Evolutionary conservation across 2,797 vertebrate genomes (phyloP).

Genomic region (Nothura maculosa): DNA sequence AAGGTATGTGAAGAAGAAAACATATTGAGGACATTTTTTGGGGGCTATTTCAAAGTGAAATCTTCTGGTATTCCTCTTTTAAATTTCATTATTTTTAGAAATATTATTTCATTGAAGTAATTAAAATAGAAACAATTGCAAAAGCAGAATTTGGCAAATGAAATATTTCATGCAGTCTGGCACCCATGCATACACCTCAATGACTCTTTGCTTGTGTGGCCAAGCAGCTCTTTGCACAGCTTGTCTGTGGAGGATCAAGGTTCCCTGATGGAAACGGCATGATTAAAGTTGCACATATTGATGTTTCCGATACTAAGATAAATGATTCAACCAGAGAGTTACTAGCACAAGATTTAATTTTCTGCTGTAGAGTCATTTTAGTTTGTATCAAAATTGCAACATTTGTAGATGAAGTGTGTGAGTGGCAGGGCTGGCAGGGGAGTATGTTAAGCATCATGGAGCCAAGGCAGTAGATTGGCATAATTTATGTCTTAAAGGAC

Average conservation of each 20-base stretch:
- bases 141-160: neutral
- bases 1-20: neutral
- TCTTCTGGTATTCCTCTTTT: neutral
- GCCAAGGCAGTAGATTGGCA: neutral
- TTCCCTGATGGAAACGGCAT: neutral
- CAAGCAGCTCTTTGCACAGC: neutral
- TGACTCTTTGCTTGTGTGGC: rapidly evolving
- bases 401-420: neutral
- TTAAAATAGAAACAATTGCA: neutral
- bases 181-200: rapidly evolving
- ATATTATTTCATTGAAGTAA: neutral
- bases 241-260: rapidly evolving
- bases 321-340: neutral
- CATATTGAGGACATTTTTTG: neutral
- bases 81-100: neutral
- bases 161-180: neutral
- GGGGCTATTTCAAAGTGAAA: neutral
- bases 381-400: neutral
- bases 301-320: neutral
- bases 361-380: neutral
- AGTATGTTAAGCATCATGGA: neutral
- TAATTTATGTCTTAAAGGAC: constrained; percentile 24
- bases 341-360: neutral
- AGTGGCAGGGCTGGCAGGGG: neutral
- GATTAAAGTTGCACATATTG: neutral